These are phyloP conservation scores for Lepidostoma basale DNA, from an alignment of 1,140 invertebrate species.

Conservation along the genomic window DNA sequence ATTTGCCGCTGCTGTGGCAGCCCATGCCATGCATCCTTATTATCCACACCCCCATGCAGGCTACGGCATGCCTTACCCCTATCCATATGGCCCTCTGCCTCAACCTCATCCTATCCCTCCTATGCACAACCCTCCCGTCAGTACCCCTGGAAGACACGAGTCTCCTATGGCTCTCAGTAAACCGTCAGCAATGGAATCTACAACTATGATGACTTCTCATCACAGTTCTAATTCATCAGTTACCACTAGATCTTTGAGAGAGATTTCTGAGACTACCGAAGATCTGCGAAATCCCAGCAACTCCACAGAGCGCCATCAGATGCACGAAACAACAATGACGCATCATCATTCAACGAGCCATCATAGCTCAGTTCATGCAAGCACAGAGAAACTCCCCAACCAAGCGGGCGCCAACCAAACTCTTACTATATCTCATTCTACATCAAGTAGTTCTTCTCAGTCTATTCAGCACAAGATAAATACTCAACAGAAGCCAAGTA, in stretches of 20 bases:
- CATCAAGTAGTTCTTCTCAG: conserved; percentile 66
- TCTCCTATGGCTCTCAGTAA: conserved; percentile 50
- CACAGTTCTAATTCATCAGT: conserved; percentile 68
- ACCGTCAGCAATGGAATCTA: conserved; percentile 66
- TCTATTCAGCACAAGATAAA: conserved; percentile 67
- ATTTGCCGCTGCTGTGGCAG: conserved; percentile 65
- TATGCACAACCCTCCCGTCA: conserved; percentile 64
- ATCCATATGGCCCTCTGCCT: conserved; percentile 73
- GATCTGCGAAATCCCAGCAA: conserved; percentile 56
- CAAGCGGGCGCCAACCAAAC: conserved; percentile 63
- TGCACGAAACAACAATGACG: conserved; percentile 66
- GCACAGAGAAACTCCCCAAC: conserved; percentile 64
- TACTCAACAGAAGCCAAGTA: conserved; percentile 58
- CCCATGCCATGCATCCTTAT: conserved; percentile 68
- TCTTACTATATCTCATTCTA: conserved; percentile 69
- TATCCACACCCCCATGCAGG: conserved; percentile 74
- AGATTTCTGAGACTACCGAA: conserved; percentile 62
- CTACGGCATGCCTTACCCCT: conserved; percentile 69
- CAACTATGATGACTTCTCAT: conserved; percentile 71
- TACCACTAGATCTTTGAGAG: conserved; percentile 63
- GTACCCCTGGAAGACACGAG: conserved; percentile 58
- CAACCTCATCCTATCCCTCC: conserved; percentile 75
- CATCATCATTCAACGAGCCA: conserved; percentile 68
- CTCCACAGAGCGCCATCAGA: conserved; percentile 61
- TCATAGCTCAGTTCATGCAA: conserved; percentile 68